These are phyloP conservation scores for Panzeria rudis DNA, from an alignment of 2,888 invertebrate genomes.

Conservation along the genomic window DNA sequence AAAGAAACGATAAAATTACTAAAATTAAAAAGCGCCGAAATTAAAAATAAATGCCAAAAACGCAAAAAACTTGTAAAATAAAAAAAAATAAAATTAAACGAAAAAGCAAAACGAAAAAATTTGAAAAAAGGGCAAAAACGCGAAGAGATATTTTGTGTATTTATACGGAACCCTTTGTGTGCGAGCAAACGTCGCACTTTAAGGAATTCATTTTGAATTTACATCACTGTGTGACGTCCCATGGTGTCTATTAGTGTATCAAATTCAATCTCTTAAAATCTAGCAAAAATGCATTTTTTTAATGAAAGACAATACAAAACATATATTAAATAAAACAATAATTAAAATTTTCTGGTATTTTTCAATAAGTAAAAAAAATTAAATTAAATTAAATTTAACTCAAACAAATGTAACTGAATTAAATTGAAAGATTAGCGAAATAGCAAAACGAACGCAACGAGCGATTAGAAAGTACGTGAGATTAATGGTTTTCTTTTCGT, in stretches of 20 bases:
- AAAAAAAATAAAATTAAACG: too few species aligned
- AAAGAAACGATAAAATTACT: too few species aligned
- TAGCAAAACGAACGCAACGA: conserved; percentile 33
- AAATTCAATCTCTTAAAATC: background rate
- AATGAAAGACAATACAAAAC: conserved; percentile 11
- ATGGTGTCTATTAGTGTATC: background rate
- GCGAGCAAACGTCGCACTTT: too few species aligned
- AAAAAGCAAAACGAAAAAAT: too few species aligned
- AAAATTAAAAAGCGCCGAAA: too few species aligned
- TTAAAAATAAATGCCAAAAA: too few species aligned
- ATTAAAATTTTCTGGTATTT: background rate
- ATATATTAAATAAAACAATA: background rate
- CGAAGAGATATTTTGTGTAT: too few species aligned
- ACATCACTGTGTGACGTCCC: background rate
- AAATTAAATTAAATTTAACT: background rate
- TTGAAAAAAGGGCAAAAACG: too few species aligned
- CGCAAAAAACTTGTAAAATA: too few species aligned
- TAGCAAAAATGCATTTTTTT: background rate
- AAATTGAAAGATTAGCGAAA: conserved; percentile 40
- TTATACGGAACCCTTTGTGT: too few species aligned
- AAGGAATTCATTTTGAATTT: too few species aligned
- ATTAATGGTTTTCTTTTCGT: conserved; percentile 1
- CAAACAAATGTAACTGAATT: conserved; percentile 22
- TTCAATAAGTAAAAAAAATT: background rate
- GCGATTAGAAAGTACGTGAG: conserved; percentile 16